Conservation (phyloP, 2,113 vertebrate species). For the Daubentonia madagascariensis region DNA sequence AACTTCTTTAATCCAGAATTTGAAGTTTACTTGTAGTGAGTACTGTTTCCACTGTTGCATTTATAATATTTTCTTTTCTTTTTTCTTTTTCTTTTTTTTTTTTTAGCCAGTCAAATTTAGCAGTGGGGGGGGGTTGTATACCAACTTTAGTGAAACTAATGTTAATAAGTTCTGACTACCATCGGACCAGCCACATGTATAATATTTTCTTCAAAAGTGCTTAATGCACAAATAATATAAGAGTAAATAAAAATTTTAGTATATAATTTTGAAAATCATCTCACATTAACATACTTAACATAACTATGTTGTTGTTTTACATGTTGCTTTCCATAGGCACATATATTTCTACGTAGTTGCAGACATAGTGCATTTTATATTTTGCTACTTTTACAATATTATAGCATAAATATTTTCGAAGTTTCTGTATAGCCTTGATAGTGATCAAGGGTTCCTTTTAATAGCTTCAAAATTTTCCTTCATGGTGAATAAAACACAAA, state of each 20-base stretch:
- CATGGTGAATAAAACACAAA: background rate
- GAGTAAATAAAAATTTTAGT: background rate
- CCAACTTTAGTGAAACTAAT: too few species aligned
- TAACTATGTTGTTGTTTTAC: background rate
- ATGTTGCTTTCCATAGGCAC: background rate
- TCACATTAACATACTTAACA: background rate
- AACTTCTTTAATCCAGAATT: conserved; percentile 35
- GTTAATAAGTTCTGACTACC: too few species aligned
- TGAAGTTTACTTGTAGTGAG: background rate
- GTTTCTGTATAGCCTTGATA: conserved; percentile 20
- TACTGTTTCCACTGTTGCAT: background rate
- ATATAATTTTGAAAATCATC: conserved; percentile 23
- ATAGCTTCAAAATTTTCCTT: background rate
- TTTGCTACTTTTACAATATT: conserved; percentile 31
- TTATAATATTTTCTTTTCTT: conserved; percentile 2
- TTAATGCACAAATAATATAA: background rate
- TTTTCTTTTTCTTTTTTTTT: too few species aligned
- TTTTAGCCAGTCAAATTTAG: too few species aligned
- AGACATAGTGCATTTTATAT: background rate
- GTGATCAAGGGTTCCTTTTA: conserved; percentile 18
- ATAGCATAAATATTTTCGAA: background rate
- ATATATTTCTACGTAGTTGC: background rate
- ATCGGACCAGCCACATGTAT: too few species aligned
- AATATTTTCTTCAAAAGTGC: conserved; percentile 14
- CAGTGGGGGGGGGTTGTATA: too few species aligned